phyloP scores from a whole-genome alignment of 2,888 invertebrate species.

The Meteorus cinctellus region DNA sequence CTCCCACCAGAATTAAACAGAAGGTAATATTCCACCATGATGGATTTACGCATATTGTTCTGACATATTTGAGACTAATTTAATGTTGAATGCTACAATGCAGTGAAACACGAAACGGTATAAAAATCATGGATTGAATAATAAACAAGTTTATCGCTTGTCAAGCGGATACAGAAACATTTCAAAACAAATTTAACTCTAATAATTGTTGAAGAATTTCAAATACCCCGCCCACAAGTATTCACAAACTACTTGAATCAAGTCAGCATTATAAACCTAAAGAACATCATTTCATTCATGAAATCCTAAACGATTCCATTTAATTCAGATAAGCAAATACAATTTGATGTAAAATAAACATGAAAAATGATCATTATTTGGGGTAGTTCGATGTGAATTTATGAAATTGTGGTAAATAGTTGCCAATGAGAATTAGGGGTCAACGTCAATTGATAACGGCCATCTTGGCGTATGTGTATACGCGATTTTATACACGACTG shows the following conservation, averaged over 20 bases:
- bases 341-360: neutral
- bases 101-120: constrained; percentile 10
- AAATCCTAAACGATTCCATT: neutral
- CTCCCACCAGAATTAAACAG: constrained; percentile 89
- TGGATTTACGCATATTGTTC: neutral
- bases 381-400: neutral
- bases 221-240: constrained; percentile 22
- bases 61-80: neutral
- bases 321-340: neutral
- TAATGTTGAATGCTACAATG: constrained; percentile 8
- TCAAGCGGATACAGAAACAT: no score
- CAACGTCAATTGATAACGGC: constrained; percentile 58
- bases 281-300: neutral
- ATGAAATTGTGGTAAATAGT: neutral
- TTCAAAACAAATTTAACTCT: neutral
- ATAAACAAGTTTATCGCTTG: no score
- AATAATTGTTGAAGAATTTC: neutral
- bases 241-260: constrained; percentile 11
- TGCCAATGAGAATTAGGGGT: constrained; percentile 1
- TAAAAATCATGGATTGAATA: neutral
- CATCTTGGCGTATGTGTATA: constrained; percentile 54
- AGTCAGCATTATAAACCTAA: neutral
- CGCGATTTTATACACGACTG: no score
- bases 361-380: neutral
- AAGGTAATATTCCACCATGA: constrained; percentile 77